Conservation (phyloP, 2,888 invertebrate species). For the Stomorhina lunata region DNA sequence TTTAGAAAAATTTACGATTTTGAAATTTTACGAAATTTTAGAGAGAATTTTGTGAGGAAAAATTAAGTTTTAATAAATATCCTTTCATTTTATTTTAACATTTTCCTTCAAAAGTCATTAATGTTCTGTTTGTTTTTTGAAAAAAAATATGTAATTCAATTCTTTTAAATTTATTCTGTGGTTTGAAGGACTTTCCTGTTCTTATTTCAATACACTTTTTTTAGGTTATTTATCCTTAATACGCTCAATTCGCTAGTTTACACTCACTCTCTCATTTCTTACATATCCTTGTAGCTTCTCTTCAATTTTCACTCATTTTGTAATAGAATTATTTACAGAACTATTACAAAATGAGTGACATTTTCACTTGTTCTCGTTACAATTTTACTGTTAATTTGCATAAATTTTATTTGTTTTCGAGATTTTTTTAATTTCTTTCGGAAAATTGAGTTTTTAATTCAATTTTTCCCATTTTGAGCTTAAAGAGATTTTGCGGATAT, state of each 20-base stretch:
- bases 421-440: background rate
- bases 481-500: background rate
- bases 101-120: background rate
- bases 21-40: no score
- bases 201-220: slow-evolving; percentile 14
- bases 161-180: slow-evolving; percentile 20
- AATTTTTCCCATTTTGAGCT: no score
- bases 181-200: slow-evolving; percentile 56
- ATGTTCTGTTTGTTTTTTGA: background rate
- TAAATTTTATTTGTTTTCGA: slow-evolving; percentile 10
- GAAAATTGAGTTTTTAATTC: no score
- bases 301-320: slow-evolving; percentile 33
- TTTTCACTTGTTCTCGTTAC: background rate
- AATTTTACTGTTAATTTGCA: slow-evolving; percentile 31
- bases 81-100: background rate
- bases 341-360: background rate
- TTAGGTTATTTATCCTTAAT: background rate
- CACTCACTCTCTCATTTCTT: background rate
- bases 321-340: slow-evolving; percentile 1
- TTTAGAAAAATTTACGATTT: no score
- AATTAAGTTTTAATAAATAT: no score
- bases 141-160: slow-evolving; percentile 12
- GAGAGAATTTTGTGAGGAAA: no score
- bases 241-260: background rate
- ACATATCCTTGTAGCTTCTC: background rate